Base-by-base conservation (phyloP, 2,113 vertebrate genomes). In the Etia nguti region DNA sequence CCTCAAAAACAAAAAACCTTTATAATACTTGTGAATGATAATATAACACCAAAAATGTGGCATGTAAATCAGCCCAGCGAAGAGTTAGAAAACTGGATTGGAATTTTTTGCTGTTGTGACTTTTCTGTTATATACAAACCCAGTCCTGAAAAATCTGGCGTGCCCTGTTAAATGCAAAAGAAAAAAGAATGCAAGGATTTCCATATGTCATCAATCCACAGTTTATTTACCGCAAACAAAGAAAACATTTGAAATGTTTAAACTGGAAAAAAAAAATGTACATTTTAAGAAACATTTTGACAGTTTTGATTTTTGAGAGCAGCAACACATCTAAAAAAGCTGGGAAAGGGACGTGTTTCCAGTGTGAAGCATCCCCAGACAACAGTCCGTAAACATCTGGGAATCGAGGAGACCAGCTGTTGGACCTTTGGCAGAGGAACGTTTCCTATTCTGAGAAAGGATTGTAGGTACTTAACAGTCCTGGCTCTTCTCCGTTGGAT, bases 321-420 rank as follows among this genome's bases (percentile, higher is more conserved):
- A 22, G 4, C n/a, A 43, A 43, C 18, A 9, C 20, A 22, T 70
- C n/a, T 24, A 22, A 43, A 70, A 43, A 24, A 70, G 36, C 11
- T 41, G 4, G 65, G 65, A 41, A n/a, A n/a, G n/a, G n/a, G n/a
- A 22, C 0, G 1, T 2, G 3, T 68, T 41, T 68, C 20, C 34
- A 41, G 4, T 68, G 20, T 68, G 62, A 41, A 70, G 11, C 65
- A 43, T 70, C 36, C 65, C 36, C 34, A 41, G 36, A 43, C 65
- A 70, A 70, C 36, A 70, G 65, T 43, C 20, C 24, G 36, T 43
- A 70, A 70, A 70, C 12, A 41, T 43, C 36, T 70, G 65, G 65
- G 65, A 70, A 70, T 41, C 4, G 1, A 70, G 36, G n/a, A 41
- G 36, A 70, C 36, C 65, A 43, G 36, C 36, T 70, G 62, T 41